Base-by-base conservation (phyloP, 2,888 invertebrate genomes). In the Tanypteryx hageni region DNA sequence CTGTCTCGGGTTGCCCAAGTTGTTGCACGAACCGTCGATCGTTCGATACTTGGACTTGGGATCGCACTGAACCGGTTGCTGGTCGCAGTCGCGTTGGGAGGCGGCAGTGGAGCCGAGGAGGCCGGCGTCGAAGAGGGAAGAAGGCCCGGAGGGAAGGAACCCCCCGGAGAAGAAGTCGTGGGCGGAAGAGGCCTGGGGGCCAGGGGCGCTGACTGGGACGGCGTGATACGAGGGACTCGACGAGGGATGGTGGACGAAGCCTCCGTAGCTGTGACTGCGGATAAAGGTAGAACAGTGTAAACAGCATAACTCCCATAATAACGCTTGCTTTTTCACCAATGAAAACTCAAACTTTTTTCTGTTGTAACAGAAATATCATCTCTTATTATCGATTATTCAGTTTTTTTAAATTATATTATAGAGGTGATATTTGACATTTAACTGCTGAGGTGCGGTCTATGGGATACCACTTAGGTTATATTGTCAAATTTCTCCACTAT, bases 11-110 rank as follows among this genome's bases (percentile, higher is more conserved):
- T 97, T 96, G 93, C 96, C 95, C 91, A 98, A 95, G 95, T 99
- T 99, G 95, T 99, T 99, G 95, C 99, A 99, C 0, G 98, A 97
- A 0, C 99, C 99, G 95, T 99, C 99, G 93, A 97, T 96, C 0
- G 98, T 96, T 84, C 98, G 96, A 95, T 98, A 99, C 92, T 97
- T 96, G 0, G 96, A 95, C 61, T 96, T 95, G 11, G 92, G 84
- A n/a, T 91, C 44, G 92, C 94, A 94, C 10, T 16, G 95, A 94
- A 93, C 96, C 96, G 93, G 95, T 95, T 0, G 95, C 94, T 0
- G 96, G 89, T 84, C 56, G 81, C 64, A 85, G 92, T 92, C 22
- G 57, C 85, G 18, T 27, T 27, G 59, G 0, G 59, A 27, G 58
- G 59, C 58, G 18, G 89, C 44, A 9, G 44, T 31, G 10, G 89